Base-by-base conservation (phyloP, 2,113 vertebrate species). In the Vimba vimba region DNA sequence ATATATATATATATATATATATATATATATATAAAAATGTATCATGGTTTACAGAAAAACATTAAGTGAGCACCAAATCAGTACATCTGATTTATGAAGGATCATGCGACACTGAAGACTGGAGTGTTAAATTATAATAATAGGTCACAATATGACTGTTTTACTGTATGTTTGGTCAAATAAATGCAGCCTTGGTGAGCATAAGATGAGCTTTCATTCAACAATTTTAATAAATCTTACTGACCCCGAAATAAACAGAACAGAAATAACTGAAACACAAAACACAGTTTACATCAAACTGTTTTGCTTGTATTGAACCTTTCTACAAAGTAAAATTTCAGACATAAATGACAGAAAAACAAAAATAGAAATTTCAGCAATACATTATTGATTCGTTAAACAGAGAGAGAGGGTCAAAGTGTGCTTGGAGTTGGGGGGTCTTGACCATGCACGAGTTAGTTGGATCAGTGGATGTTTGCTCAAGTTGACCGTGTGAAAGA, bases 401-500 rank as follows among this genome's bases (percentile, higher is more conserved):
- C 79, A 82, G 27, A 69, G 62, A 81, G 45, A 69, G 19, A 17
- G 8, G 17, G 75, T 12, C 60, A 47, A 2, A 7, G 45, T n/a
- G 60, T 33, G 39, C 60, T 81, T 45, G 57, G 27, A 19, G 39
- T 43, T 25, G 3, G 7, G 79, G 36, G 43, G 23, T 69, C 27
- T 33, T 0, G 6, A 69, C 27, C 45, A 15, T 30, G 64, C 80
- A 69, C 21, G 45, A 52, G 62, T 52, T 45, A 4, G 55, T 66
- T 80, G 27, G 8, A 66, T 71, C 23, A 8, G 45, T 21, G 57
- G 15, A 36, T 81, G 77, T 83, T 81, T 84, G 47, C 68, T 39
- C 23, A 55, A 50, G 45, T 7, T 59, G 84, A 66, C 60, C 81
- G 43, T 88, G 83, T 57, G 80, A 86, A 86, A 52, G 21, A 10